Base-by-base conservation (phyloP, 2,113 vertebrate species). In the Megaleporinus macrocephalus region DNA sequence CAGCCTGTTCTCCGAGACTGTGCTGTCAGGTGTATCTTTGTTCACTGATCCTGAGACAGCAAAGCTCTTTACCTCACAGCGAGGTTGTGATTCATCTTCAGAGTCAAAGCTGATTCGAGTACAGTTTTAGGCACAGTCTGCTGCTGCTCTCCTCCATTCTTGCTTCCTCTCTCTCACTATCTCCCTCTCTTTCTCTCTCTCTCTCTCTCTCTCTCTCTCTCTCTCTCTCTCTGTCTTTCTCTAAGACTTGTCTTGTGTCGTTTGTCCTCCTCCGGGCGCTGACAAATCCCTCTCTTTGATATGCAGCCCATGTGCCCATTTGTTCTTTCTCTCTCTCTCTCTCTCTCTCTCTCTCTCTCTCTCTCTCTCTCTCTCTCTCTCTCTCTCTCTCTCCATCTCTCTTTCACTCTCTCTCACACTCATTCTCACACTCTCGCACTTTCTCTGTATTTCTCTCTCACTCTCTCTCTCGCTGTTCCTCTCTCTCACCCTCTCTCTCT, bases 11-110 rank as follows among this genome's bases (percentile, higher is more conserved):
- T 71, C 9, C 49, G 59, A 55, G 72, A n/a, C 14, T n/a, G 41
- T 73, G 69, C 29, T 22, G n/a, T 73, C n/a, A 53, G 53, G 49
- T 68, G 72, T 53, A 11, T 36, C 33, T 79, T 70, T 14, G 27
- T 33, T 27, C 44, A 36, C 24, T 33, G 55, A 73, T 73, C 14
- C 1, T 10, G 59, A 63, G 57, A 65, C 41, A 71, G 69, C 55
- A 30, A 41, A 63, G 47, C 59, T 15, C 22, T 81, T 22, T 24
- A 55, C 44, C 59, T 65, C 27, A 73, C 61, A 63, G 27, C 20
- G 20, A 65, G 22, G 7, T 29, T 73, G 69, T 72, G 44, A 81
- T 53, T 73, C 70, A 73, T 73, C 79, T 51, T 73, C 70, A 80
- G 51, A 80, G 41, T 51, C 18, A 63, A n/a, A n/a, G 66, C 33